Conservation (phyloP, 2,888 invertebrate genomes). For the Pyrgus malvae region DNA sequence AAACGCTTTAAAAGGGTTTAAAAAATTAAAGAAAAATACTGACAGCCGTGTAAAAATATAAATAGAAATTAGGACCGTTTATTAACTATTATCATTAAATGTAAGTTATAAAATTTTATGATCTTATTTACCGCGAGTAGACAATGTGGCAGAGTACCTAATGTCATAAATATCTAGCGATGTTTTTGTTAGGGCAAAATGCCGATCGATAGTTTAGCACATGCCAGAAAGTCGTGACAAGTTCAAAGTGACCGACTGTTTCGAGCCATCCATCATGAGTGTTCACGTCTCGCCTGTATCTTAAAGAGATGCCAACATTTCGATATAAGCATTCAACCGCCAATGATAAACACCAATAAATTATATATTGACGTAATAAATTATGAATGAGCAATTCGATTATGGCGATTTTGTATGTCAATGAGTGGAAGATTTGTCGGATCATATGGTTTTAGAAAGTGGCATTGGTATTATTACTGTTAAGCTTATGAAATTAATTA, state of each 20-base stretch:
- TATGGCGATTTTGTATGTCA: neutral
- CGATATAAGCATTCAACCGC: slow-evolving; percentile 12
- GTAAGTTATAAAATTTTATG: too few relatives aligned
- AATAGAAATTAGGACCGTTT: too few relatives aligned
- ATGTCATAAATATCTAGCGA: too few relatives aligned
- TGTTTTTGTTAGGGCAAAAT: neutral
- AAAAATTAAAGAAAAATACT: too few relatives aligned
- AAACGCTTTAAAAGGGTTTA: too few relatives aligned
- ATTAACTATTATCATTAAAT: too few relatives aligned
- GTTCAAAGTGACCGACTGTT: slow-evolving; percentile 9
- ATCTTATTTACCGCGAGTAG: too few relatives aligned
- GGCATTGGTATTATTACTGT: too few relatives aligned
- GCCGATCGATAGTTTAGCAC: slow-evolving; percentile 1
- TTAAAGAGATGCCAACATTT: slow-evolving; percentile 11
- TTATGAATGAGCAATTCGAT: neutral
- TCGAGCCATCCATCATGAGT: slow-evolving; percentile 3
- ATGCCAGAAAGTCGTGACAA: slow-evolving; percentile 11
- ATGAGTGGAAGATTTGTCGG: neutral
- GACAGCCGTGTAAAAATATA: too few relatives aligned
- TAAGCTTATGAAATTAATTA: too few relatives aligned
- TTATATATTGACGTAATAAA: slow-evolving; percentile 4
- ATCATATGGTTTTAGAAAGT: neutral
- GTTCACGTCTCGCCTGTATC: slow-evolving; percentile 3
- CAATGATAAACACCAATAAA: slow-evolving; percentile 4
- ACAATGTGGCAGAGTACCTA: too few relatives aligned